A percentile compares a stretch with the other conserved stretches of the same genome.
Conservation (phyloP, 1,140 invertebrate genomes). For the Drosophila cardini region DNA sequence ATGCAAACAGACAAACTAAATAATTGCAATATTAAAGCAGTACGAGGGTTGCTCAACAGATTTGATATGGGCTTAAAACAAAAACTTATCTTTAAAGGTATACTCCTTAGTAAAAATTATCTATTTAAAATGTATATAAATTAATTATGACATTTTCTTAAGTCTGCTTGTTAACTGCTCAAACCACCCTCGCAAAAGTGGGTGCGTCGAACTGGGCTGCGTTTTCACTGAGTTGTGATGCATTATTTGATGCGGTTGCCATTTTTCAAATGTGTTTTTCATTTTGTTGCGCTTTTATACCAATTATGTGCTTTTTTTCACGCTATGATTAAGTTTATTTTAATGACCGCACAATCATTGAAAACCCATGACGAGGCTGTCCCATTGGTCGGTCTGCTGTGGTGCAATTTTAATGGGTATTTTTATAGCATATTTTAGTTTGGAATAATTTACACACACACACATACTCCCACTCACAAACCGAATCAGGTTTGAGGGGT, state of each 20-base stretch:
- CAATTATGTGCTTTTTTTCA: conserved; percentile 25
- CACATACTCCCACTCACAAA: background rate
- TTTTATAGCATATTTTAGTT: conserved; percentile 47
- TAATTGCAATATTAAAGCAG: conserved; percentile 10
- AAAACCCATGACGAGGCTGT: conserved; percentile 39
- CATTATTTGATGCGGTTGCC: conserved; percentile 62
- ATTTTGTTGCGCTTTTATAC: conserved; percentile 23
- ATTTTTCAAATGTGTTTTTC: conserved; percentile 57
- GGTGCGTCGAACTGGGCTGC: background rate
- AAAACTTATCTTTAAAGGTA: too few relatives aligned
- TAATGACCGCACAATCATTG: conserved; percentile 48
- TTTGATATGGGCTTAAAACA: too few relatives aligned
- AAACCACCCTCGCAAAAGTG: conserved; percentile 2
- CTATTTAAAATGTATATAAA: too few relatives aligned
- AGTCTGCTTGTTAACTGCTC: too few relatives aligned
- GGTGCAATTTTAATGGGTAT: conserved; percentile 45
- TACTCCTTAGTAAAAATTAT: too few relatives aligned
- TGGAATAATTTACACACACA: conserved; percentile 21
- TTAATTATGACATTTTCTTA: too few relatives aligned
- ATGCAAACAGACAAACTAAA: conserved; percentile 11
- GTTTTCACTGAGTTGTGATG: conserved; percentile 1
- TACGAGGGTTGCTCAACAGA: background rate
- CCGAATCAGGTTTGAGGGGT: too few relatives aligned
- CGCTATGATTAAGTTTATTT: conserved; percentile 37
- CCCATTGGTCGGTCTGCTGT: background rate